Conservation (phyloP, 64 coral and sea anemone genomes). For the Dendrophyllia cribrosa region DNA sequence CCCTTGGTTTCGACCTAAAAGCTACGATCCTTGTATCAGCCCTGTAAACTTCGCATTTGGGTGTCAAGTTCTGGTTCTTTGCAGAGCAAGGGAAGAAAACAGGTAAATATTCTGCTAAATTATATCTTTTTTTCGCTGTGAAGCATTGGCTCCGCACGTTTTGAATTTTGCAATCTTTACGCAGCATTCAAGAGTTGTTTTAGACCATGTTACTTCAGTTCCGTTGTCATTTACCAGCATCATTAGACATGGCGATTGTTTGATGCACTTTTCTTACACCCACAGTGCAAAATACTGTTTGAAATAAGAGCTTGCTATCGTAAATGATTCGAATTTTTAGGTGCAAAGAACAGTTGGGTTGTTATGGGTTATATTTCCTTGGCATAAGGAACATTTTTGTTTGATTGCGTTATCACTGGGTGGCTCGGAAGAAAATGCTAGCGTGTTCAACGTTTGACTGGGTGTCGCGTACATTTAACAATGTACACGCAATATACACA, state of each 20-base stretch:
- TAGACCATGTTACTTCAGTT: neutral
- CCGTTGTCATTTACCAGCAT: neutral
- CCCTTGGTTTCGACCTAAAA: no score
- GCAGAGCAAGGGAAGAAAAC: neutral
- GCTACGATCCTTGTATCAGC: no score
- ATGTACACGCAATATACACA: no score
- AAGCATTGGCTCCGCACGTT: neutral
- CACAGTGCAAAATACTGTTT: neutral
- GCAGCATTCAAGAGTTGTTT: neutral
- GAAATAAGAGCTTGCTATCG: neutral
- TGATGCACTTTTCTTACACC: neutral
- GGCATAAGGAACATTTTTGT: conserved; percentile 9
- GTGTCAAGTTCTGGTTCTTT: neutral
- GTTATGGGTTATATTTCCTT: neutral
- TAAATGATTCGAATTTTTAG: neutral
- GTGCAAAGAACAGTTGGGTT: neutral
- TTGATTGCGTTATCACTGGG: neutral
- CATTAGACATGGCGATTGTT: neutral
- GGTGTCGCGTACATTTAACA: no score
- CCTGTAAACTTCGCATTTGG: neutral
- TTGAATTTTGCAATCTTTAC: neutral
- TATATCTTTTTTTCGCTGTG: neutral
- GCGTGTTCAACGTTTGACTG: no score
- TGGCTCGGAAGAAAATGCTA: neutral
- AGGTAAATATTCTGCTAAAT: neutral